phyloP scores from a whole-genome alignment of 2,888 invertebrate genomes.

The Ceratothoa steindachneri region DNA sequence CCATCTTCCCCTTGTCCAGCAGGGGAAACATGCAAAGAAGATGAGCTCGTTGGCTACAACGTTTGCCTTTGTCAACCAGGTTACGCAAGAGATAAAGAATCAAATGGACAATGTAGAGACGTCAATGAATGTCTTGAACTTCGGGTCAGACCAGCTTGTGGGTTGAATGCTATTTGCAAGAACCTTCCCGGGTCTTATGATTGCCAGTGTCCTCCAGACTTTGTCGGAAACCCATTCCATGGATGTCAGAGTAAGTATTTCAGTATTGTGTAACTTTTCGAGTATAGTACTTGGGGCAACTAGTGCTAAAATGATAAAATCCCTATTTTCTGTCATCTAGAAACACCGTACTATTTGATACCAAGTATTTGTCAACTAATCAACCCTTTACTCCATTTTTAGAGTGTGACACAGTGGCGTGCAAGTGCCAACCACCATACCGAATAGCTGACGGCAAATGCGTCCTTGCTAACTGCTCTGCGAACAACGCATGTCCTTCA shows the following conservation, averaged over 20 bases:
- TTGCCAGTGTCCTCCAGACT: conserved; percentile 82
- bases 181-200: conserved; percentile 90
- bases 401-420: conserved; percentile 56
- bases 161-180: conserved; percentile 82
- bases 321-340: too few species aligned
- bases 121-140: conserved; percentile 78
- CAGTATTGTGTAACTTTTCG: neutral
- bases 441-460: conserved; percentile 78
- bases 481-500: conserved; percentile 58
- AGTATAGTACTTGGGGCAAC: too few species aligned
- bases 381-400: neutral
- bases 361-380: too few species aligned
- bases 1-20: conserved; percentile 71
- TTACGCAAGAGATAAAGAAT: conserved; percentile 67
- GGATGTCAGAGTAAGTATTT: conserved; percentile 62
- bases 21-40: conserved; percentile 79
- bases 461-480: conserved; percentile 74
- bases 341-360: too few species aligned
- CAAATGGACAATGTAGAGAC: conserved; percentile 73
- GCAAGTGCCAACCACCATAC: conserved; percentile 82
- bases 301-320: too few species aligned
- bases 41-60: conserved; percentile 67
- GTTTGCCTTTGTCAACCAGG: conserved; percentile 87
- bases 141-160: conserved; percentile 65
- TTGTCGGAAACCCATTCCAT: conserved; percentile 83